phyloP scores from a whole-genome alignment of 2,113 vertebrate genomes.

The Anolis sagrei region DNA sequence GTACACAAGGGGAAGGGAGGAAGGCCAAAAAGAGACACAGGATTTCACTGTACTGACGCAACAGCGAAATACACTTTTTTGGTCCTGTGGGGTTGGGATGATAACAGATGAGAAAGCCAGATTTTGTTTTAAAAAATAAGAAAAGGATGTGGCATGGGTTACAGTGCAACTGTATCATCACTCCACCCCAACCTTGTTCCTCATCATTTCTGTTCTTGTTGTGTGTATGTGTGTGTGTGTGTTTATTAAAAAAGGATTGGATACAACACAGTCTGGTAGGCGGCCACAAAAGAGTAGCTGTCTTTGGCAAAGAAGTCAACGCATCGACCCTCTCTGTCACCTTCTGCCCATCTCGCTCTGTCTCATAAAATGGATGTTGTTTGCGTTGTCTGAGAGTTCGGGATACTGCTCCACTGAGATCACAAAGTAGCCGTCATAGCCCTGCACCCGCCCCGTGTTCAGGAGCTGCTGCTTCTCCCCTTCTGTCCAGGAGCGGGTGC shows the following conservation, averaged over 20 bases:
- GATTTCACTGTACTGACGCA: constrained; percentile 84
- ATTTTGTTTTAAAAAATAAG: constrained; percentile 71
- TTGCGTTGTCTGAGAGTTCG: constrained; percentile 95
- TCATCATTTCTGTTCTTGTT: constrained; percentile 57
- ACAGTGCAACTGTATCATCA: constrained; percentile 85
- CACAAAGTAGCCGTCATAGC: constrained; percentile 95
- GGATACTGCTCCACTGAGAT: constrained; percentile 97
- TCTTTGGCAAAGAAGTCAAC: constrained; percentile 97
- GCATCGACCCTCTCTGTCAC: constrained; percentile 89
- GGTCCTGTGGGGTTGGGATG: constrained; percentile 69
- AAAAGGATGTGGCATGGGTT: constrained; percentile 81
- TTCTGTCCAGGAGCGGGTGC: constrained; percentile 93
- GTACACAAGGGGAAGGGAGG: constrained; percentile 70
- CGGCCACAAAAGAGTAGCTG: constrained; percentile 93
- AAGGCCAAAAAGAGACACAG: constrained; percentile 79
- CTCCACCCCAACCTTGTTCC: constrained; percentile 53
- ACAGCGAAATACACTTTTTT: constrained; percentile 79
- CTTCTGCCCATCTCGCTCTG: constrained; percentile 99
- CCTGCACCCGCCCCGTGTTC: constrained; percentile 89
- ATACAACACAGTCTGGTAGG: constrained; percentile 87
- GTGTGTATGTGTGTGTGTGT: constrained; percentile 70
- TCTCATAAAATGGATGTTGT: constrained; percentile 98
- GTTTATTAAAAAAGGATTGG: constrained; percentile 80
- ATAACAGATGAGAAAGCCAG: constrained; percentile 85
- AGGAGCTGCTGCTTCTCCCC: constrained; percentile 95